These are phyloP conservation scores for Sylvia atricapilla DNA, from an alignment of 2,113 vertebrate species.

Conservation along the genomic window DNA sequence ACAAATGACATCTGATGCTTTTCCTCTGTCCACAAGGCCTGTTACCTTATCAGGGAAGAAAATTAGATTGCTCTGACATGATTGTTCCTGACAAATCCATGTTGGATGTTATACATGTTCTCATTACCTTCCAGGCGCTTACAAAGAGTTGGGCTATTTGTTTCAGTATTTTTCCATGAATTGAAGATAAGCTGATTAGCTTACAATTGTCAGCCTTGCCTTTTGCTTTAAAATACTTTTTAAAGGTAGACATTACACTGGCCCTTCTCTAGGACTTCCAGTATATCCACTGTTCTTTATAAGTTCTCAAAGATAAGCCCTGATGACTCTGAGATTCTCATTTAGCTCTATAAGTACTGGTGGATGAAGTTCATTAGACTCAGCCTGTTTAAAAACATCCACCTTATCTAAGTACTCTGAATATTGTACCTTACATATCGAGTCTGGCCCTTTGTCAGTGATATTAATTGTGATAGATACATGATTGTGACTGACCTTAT, in stretches of 20 bases:
- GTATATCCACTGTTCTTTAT: not conserved
- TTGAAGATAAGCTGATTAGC: not conserved
- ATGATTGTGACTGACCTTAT: not conserved
- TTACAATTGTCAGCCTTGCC: not conserved
- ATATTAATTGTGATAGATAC: not conserved
- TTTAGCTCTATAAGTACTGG: not conserved
- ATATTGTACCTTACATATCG: not conserved
- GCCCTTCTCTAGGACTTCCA: not conserved
- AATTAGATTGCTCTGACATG: slow-evolving; percentile 43
- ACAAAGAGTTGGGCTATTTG: not conserved
- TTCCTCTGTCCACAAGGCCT: slow-evolving; percentile 12
- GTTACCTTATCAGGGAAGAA: slow-evolving; percentile 12
- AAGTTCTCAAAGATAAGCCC: not conserved
- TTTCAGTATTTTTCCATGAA: slow-evolving; percentile 24
- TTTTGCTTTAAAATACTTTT: not conserved
- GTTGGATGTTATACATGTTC: slow-evolving; percentile 18
- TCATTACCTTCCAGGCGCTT: not conserved
- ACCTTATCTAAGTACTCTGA: not conserved
- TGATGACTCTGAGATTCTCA: not conserved
- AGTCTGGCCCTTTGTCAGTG: not conserved
- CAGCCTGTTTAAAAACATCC: not conserved
- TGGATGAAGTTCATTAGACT: not conserved
- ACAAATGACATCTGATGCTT: slow-evolving; percentile 1
- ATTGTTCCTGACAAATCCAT: slow-evolving; percentile 44
- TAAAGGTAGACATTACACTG: not conserved